Evolutionary conservation across 2,113 vertebrate species (phyloP).

Genomic region (Hepsetus odoe): DNA sequence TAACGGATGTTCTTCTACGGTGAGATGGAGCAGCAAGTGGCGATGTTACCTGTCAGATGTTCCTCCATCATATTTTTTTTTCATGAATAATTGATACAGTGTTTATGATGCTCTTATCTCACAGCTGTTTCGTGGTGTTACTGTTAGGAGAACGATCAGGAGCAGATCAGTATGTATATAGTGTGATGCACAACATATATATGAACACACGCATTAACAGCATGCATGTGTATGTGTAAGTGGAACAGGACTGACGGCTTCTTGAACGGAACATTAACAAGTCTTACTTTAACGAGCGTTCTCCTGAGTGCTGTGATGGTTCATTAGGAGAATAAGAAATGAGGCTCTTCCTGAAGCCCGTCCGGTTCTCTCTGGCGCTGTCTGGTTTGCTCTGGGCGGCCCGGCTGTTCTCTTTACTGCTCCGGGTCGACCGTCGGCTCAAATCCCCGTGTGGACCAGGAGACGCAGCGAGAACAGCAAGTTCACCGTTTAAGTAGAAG

Average conservation of each 20-base stretch:
- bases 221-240: too few species aligned
- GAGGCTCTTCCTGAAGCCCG: conserved; percentile 31
- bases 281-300: too few species aligned
- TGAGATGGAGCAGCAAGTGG: background rate
- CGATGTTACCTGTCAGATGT: background rate
- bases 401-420: background rate
- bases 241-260: too few species aligned
- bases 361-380: background rate
- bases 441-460: conserved; percentile 51
- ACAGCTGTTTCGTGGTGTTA: too few species aligned
- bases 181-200: too few species aligned
- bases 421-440: background rate
- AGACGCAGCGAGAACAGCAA: conserved; percentile 42
- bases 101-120: too few species aligned
- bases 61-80: background rate
- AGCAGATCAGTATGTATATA: too few species aligned
- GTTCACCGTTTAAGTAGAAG: conserved; percentile 53
- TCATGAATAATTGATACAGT: background rate
- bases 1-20: background rate
- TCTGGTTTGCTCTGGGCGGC: background rate
- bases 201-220: too few species aligned
- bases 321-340: conserved; percentile 12
- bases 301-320: too few species aligned
- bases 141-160: too few species aligned
- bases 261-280: too few species aligned